Evolutionary conservation across 2,113 vertebrate genomes (phyloP).

Genomic region (Engystomops pustulosus): DNA sequence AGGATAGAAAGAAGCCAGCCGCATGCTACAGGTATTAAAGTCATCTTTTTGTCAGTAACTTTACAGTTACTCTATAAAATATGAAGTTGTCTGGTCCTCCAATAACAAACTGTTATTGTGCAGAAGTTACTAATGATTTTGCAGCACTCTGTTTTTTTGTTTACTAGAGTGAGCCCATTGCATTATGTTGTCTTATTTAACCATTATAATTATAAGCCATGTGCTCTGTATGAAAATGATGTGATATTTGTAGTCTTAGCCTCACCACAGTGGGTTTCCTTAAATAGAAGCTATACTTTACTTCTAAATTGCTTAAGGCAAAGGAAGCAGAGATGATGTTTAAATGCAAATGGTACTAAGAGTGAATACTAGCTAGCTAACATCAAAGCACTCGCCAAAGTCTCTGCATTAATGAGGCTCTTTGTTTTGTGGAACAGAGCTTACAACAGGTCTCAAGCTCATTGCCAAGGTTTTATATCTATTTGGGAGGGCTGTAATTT

Average conservation of each 20-base stretch:
- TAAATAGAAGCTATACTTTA: constrained; percentile 85
- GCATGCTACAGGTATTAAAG: no score
- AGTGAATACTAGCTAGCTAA: constrained; percentile 88
- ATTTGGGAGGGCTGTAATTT: constrained; percentile 79
- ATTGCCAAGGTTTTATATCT: constrained; percentile 78
- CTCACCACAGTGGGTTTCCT: constrained; percentile 79
- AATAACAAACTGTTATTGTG: constrained; percentile 42
- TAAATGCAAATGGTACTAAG: constrained; percentile 75
- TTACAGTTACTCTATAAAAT: no score
- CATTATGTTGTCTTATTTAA: constrained; percentile 66
- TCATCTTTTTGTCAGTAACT: no score
- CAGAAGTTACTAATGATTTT: constrained; percentile 24
- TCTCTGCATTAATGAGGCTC: constrained; percentile 93
- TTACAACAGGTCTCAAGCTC: constrained; percentile 87
- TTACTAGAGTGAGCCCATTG: constrained; percentile 39
- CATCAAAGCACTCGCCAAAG: constrained; percentile 87
- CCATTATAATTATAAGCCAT: constrained; percentile 72
- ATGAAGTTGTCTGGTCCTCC: background rate
- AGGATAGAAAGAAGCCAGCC: no score
- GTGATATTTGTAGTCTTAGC: constrained; percentile 77
- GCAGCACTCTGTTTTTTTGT: constrained; percentile 13
- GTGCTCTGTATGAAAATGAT: constrained; percentile 72
- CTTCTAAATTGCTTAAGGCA: constrained; percentile 78
- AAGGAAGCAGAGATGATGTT: constrained; percentile 78
- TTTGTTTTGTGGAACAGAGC: constrained; percentile 93